These are phyloP conservation scores for Parapristionchus giblindavisi DNA, from an alignment of 2,888 invertebrate species.

Conservation along the genomic window DNA sequence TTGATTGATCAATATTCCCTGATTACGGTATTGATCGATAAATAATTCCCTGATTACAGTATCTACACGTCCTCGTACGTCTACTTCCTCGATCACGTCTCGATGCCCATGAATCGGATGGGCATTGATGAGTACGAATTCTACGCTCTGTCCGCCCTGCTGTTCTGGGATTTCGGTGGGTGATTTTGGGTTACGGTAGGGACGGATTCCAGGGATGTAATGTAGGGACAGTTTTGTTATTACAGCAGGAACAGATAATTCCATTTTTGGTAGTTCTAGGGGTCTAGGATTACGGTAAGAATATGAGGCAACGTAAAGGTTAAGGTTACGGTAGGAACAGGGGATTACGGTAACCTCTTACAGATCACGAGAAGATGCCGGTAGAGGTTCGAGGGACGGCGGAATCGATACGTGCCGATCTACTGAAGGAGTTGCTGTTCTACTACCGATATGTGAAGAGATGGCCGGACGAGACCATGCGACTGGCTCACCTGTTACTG, in stretches of 20 bases:
- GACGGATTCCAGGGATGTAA: neutral
- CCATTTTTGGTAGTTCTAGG: no score
- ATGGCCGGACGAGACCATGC: constrained; percentile 11
- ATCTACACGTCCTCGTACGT: constrained; percentile 18
- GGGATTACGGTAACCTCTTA: no score
- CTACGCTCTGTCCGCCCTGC: constrained; percentile 7
- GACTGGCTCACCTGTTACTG: constrained; percentile 19
- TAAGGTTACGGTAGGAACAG: no score
- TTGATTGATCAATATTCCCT: neutral
- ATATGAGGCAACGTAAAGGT: no score
- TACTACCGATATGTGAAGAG: constrained; percentile 32
- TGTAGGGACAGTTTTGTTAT: neutral
- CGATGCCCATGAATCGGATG: constrained; percentile 9
- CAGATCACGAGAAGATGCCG: constrained; percentile 25
- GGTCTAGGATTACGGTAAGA: no score
- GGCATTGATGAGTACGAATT: constrained; percentile 30
- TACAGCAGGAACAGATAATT: neutral
- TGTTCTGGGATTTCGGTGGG: constrained; percentile 34
- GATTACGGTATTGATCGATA: no score
- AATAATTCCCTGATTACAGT: neutral
- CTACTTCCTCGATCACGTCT: constrained; percentile 17
- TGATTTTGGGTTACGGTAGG: neutral
- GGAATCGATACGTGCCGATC: neutral
- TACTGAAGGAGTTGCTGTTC: constrained; percentile 29
- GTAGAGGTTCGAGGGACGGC: neutral